Conservation (phyloP, 2,797 vertebrate genomes). For the Galaxias olidus region DNA sequence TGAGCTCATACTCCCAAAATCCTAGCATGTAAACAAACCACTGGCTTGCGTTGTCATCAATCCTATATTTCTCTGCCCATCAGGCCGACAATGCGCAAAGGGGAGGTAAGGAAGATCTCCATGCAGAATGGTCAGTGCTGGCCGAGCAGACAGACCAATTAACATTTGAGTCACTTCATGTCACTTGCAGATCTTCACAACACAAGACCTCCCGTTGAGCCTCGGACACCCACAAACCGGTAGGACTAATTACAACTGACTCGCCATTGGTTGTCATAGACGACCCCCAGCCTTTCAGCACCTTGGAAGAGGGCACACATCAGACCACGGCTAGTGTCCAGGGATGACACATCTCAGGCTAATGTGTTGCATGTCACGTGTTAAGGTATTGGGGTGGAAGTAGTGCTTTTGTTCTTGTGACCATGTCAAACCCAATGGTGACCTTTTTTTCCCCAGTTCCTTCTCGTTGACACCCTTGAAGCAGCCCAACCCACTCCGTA, state of each 20-base stretch:
- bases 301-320: neutral
- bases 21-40: neutral
- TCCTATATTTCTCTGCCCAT: conserved; percentile 41
- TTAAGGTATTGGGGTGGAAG: neutral
- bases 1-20: neutral
- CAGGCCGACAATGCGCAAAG: conserved; percentile 20
- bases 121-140: no score
- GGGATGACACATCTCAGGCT: neutral
- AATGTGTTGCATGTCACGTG: neutral
- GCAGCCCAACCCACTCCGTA: conserved; percentile 1
- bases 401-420: neutral
- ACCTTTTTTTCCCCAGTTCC: conserved; percentile 16
- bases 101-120: neutral
- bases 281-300: conserved; percentile 1
- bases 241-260: conserved; percentile 48
- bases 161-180: conserved; percentile 80
- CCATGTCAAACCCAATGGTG: conserved; percentile 1
- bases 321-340: neutral
- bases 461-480: conserved; percentile 7
- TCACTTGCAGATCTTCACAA: conserved; percentile 57
- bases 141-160: conserved; percentile 56
- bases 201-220: conserved; percentile 46
- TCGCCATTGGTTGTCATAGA: conserved; percentile 11
- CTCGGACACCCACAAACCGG: conserved; percentile 31
- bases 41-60: neutral